Evolutionary conservation across 2,797 vertebrate species (phyloP).

Genomic region (Acanthornis magna): DNA sequence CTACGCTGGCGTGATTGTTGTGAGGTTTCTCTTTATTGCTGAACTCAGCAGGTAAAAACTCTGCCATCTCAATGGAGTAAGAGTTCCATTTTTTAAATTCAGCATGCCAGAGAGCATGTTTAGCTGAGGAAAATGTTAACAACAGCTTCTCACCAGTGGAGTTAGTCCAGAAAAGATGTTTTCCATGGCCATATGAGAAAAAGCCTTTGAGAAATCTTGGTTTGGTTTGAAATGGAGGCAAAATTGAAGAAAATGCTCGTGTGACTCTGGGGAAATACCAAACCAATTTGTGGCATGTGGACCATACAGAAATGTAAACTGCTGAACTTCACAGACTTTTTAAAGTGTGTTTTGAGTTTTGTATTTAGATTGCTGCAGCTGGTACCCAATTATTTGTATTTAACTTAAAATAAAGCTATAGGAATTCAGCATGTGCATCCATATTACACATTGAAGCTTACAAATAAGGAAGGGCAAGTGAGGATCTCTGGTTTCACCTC

Average conservation of each 20-base stretch:
- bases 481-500: background rate
- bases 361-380: background rate
- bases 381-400: background rate
- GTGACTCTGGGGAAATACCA: background rate
- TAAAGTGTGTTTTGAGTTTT: background rate
- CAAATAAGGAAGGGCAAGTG: background rate
- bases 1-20: background rate
- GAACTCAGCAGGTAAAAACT: background rate
- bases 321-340: background rate
- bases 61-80: background rate
- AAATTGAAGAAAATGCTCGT: background rate
- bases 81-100: background rate
- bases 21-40: background rate
- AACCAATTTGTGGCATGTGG: background rate
- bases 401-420: background rate
- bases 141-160: background rate
- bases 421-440: background rate
- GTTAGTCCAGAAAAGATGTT: background rate
- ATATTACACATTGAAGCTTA: background rate
- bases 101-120: background rate
- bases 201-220: background rate
- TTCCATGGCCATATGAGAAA: background rate
- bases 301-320: background rate
- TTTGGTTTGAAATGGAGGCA: background rate
- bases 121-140: background rate